Base-by-base conservation (phyloP, 1,140 invertebrate species). In the Globodera ellingtonae region DNA sequence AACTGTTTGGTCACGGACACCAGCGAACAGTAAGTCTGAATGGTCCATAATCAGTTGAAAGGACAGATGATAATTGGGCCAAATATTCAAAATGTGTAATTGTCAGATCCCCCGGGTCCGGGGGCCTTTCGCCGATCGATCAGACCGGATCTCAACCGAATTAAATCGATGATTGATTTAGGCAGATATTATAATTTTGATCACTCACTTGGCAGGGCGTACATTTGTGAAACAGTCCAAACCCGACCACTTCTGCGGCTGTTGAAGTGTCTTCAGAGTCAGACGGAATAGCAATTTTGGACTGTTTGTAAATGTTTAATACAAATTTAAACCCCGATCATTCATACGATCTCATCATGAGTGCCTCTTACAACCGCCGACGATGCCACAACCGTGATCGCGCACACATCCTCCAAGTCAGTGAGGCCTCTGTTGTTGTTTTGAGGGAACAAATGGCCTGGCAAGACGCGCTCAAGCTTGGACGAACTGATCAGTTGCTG, bases 351-450 rank as follows among this genome's bases (percentile, higher is more conserved):
- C 69, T 77, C 35, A 3, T 67, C 15, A 21, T 70, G 78, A 46
- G 72, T 35, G n/a, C 62, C 62, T 35, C 35, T 35, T 35, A 35
- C 35, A 8, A 59, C 59, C 24, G 52, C 80, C 18, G 82, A 67
- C 35, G 76, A 69, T 15, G 79, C 74, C 18, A 83, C 75, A 35
- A 83, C 83, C 7, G 83, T 81, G 10, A 83, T 85, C 18, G 82
- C 79, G 24, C 65, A 76, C 24, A 83, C 70, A 67, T 71, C 78
- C 79, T 84, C 83, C 21, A 83, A 65, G 65, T 85, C 50, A 2
- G 85, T 35, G 69, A 83, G 67, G n/a, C 82, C 83, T 44, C 75
- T 21, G 50, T 83, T 83, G 79, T 83, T 83, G 73, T 83, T 83
- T 13, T 56, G 50, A 8, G 83, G 79, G 44, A 83, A 69, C 15